Percentiles rank a stretch among this genome's conserved stretches.
phyloP scores from a whole-genome alignment of 2,113 vertebrate genomes.

The Engystomops pustulosus region DNA sequence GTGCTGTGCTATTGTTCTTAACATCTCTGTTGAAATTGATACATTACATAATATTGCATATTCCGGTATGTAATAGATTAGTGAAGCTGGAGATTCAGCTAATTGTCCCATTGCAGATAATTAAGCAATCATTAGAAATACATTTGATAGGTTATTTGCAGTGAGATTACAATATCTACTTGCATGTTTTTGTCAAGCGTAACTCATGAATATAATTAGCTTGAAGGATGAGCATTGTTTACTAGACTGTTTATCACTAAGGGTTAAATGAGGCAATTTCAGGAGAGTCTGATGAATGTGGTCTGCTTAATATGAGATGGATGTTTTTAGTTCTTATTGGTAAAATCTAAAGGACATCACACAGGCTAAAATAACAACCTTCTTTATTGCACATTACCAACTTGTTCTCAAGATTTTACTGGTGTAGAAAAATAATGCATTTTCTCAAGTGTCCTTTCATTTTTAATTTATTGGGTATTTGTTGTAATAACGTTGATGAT shows the following conservation, averaged over 20 bases:
- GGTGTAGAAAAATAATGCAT: conserved; percentile 53
- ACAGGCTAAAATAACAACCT: conserved; percentile 13
- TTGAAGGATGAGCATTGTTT: not conserved
- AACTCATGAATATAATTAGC: not conserved
- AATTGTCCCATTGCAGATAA: not conserved
- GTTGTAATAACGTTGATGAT: conserved; percentile 66
- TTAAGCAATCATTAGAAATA: conserved; percentile 3
- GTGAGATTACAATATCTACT: not conserved
- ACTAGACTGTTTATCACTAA: not conserved
- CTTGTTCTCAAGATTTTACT: conserved; percentile 37
- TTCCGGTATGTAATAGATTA: not conserved
- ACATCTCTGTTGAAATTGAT: not conserved
- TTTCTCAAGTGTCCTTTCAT: conserved; percentile 62
- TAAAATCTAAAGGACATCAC: conserved; percentile 9
- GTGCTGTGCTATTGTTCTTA: not conserved
- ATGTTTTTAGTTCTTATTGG: not conserved
- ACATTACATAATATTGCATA: not conserved
- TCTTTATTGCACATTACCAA: conserved; percentile 29
- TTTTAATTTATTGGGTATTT: conserved; percentile 65
- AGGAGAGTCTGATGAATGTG: not conserved
- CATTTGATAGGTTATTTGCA: not conserved
- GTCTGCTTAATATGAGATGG: not conserved
- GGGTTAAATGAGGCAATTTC: not conserved
- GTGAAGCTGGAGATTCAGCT: not conserved
- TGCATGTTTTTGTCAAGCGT: not conserved